phyloP scores from a whole-genome alignment of 2,113 vertebrate genomes.

The zebrafish (Danio rerio) region DNA sequence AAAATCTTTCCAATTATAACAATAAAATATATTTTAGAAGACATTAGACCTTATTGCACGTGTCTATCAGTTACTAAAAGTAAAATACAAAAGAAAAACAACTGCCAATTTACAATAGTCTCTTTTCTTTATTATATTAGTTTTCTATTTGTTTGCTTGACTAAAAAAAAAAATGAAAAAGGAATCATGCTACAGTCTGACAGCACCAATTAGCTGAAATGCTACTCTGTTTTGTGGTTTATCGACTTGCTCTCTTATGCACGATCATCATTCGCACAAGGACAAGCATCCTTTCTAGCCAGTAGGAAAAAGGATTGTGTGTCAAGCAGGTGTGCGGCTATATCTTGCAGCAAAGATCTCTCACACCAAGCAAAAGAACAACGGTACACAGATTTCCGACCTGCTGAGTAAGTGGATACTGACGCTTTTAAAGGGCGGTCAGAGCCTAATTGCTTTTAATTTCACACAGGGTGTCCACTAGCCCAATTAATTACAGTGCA shows the following conservation, averaged over 20 bases:
- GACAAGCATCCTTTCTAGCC: conserved; percentile 34
- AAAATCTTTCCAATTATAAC: too few species aligned
- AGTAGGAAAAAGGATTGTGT: conserved; percentile 31
- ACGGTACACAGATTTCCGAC: conserved; percentile 46
- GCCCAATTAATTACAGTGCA: conserved; percentile 46
- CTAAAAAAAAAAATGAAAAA: conserved; percentile 13
- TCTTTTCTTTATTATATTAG: too few species aligned
- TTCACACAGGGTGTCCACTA: conserved; percentile 37
- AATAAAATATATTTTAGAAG: too few species aligned
- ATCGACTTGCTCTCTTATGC: conserved; percentile 28
- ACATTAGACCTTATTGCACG: too few species aligned
- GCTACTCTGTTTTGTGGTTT: conserved; percentile 26
- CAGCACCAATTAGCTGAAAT: conserved; percentile 6
- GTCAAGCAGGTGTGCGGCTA: conserved; percentile 44
- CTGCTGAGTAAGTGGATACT: conserved; percentile 48
- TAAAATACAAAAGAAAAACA: too few species aligned
- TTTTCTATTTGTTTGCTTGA: too few species aligned
- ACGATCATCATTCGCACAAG: conserved; percentile 39
- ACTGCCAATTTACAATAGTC: too few species aligned
- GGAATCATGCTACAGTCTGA: background rate
- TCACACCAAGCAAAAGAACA: conserved; percentile 40
- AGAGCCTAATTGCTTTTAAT: conserved; percentile 21
- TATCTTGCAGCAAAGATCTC: conserved; percentile 32
- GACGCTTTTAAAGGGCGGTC: conserved; percentile 29
- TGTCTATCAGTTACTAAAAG: too few species aligned